Evolutionary conservation across 2,888 invertebrate genomes (phyloP).

Genomic region (Spilosoma lubricipeda): DNA sequence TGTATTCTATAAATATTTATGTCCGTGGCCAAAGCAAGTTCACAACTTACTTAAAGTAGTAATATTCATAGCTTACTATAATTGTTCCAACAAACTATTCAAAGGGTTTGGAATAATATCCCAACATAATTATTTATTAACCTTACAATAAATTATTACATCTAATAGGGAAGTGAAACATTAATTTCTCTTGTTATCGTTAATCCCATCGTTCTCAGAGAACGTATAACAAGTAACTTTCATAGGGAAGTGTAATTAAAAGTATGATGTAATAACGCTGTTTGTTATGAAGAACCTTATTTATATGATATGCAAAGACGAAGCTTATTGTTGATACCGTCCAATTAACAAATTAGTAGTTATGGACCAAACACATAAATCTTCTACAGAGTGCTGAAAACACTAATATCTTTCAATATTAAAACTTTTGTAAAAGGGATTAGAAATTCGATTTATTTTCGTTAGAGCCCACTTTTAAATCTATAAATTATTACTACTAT

Average conservation of each 20-base stretch:
- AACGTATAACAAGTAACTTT: conserved; percentile 27
- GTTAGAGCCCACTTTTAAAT: too few species aligned
- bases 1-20: background rate
- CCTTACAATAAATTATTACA: background rate
- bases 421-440: too few species aligned
- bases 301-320: too few species aligned
- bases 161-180: background rate
- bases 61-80: background rate
- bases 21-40: background rate
- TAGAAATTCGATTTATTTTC: too few species aligned
- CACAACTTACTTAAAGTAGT: background rate
- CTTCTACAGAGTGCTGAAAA: too few species aligned
- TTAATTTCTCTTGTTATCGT: background rate
- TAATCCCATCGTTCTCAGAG: background rate
- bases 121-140: too few species aligned
- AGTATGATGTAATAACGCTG: conserved; percentile 2
- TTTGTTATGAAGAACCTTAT: conserved; percentile 23
- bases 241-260: conserved; percentile 25
- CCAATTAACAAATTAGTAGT: too few species aligned
- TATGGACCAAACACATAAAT: too few species aligned
- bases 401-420: too few species aligned
- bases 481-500: too few species aligned
- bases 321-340: too few species aligned
- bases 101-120: background rate
- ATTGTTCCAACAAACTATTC: background rate